Evolutionary conservation across 2,113 vertebrate genomes (phyloP).

Genomic region (Elephas maximus): DNA sequence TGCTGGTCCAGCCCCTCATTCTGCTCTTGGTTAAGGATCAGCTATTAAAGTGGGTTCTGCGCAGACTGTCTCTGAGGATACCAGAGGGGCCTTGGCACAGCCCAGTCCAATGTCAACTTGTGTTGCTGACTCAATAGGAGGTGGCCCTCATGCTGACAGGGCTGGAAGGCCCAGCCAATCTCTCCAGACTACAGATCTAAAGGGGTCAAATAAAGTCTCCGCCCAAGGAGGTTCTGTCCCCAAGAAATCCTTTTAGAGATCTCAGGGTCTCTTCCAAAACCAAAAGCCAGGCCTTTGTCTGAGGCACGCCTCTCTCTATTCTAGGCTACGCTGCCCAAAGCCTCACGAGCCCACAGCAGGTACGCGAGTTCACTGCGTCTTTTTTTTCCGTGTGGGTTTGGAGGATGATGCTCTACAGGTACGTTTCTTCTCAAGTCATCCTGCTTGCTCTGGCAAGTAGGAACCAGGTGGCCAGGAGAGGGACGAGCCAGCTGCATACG

Average conservation of each 20-base stretch:
- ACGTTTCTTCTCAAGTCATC: background rate
- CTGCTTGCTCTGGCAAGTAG: background rate
- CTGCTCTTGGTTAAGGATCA: background rate
- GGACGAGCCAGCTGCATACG: rapidly evolving
- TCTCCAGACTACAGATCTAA: background rate
- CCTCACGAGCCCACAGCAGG: background rate
- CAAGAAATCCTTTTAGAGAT: rapidly evolving
- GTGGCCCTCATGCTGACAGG: background rate
- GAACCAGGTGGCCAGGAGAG: background rate
- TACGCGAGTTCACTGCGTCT: rapidly evolving
- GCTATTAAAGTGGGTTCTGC: too few species aligned
- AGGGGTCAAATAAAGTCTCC: background rate
- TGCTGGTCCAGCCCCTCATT: background rate
- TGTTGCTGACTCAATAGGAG: rapidly evolving
- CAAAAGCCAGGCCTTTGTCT: too few species aligned
- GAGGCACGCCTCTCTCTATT: background rate
- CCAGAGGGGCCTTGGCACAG: rapidly evolving
- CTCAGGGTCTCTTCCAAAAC: background rate
- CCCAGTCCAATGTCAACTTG: rapidly evolving
- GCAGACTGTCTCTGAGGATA: rapidly evolving
- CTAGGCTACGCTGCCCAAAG: too few species aligned
- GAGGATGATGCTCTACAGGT: background rate
- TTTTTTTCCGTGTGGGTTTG: background rate
- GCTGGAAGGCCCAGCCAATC: background rate
- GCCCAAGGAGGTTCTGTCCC: background rate